Percentiles rank a stretch among this genome's conserved stretches.
Conservation (phyloP, 2,113 vertebrate species). For the Elephantulus edwardii region DNA sequence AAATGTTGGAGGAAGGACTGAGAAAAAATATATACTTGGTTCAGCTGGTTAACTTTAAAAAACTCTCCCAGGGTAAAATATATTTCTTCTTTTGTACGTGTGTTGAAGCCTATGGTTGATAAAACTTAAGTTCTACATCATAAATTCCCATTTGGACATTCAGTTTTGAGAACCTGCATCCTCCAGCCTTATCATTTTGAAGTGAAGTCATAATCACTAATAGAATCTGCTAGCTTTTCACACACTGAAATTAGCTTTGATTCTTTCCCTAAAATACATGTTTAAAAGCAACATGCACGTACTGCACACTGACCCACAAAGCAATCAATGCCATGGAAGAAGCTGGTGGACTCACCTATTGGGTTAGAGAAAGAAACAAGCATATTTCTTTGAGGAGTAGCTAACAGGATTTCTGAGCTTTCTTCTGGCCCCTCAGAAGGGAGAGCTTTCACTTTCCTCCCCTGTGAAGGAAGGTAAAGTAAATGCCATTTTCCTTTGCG, state of each 20-base stretch:
- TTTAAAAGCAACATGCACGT: conserved; percentile 83
- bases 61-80: conserved; percentile 71
- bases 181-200: conserved; percentile 84
- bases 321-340: conserved; percentile 76
- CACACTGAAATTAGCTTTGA: conserved; percentile 87
- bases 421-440: conserved; percentile 64
- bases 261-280: conserved; percentile 84
- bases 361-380: conserved; percentile 69
- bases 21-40: conserved; percentile 71
- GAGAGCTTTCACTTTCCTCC: conserved; percentile 66
- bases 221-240: conserved; percentile 88
- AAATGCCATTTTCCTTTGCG: conserved; percentile 79
- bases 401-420: conserved; percentile 68
- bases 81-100: conserved; percentile 26
- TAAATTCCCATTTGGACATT: conserved; percentile 85
- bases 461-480: conserved; percentile 71
- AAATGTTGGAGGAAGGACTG: conserved; percentile 79
- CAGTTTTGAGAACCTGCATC: conserved; percentile 84
- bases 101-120: conserved; percentile 81
- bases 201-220: conserved; percentile 86
- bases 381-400: conserved; percentile 68
- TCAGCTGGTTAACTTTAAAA: conserved; percentile 78
- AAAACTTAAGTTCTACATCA: conserved; percentile 85
- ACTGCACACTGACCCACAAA: conserved; percentile 80
- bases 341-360: conserved; percentile 74